Evolutionary conservation across 2,113 vertebrate species (phyloP).

Genomic region (Amazona guildingii): DNA sequence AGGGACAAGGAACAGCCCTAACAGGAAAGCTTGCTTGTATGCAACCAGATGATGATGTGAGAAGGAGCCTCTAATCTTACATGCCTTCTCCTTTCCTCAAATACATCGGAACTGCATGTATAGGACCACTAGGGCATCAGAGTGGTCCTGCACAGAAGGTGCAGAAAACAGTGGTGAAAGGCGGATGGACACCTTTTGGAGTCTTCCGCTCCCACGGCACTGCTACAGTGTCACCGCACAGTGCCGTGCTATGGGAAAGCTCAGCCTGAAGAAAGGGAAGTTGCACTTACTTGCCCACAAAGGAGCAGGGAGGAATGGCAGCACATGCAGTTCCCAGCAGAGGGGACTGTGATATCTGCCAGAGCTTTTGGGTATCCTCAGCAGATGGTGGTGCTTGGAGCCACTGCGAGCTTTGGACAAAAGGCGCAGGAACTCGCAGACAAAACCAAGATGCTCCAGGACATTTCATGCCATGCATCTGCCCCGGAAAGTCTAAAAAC

Average conservation of each 20-base stretch:
- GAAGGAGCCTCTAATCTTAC: background rate
- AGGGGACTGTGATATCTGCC: background rate
- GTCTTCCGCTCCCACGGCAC: background rate
- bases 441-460: background rate
- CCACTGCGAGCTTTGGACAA: background rate
- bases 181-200: background rate
- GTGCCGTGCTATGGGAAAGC: background rate
- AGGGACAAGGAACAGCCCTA: background rate
- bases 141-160: background rate
- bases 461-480: background rate
- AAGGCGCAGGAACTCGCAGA: background rate
- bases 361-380: background rate
- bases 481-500: background rate
- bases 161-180: background rate
- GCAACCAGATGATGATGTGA: background rate
- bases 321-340: background rate
- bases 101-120: background rate
- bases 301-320: background rate
- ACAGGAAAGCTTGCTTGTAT: background rate
- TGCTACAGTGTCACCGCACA: rapidly evolving
- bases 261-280: background rate
- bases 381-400: background rate
- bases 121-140: background rate
- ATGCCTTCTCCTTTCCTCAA: background rate
- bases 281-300: background rate